These are phyloP conservation scores for Leucozona laternaria DNA, from an alignment of 2,888 invertebrate genomes.

Conservation along the genomic window DNA sequence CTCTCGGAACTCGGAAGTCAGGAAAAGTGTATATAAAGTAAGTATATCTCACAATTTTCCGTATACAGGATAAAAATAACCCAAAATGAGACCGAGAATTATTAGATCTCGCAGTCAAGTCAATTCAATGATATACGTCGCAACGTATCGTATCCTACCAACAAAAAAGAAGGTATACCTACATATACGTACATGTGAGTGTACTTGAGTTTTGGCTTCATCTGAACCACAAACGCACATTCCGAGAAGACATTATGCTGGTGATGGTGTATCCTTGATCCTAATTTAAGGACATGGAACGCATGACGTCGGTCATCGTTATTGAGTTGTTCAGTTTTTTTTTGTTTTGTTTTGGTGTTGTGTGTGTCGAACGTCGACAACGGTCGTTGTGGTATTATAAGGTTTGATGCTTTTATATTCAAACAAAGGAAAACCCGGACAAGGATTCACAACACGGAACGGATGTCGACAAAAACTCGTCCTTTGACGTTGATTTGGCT, in stretches of 20 bases:
- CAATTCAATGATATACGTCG: constrained; percentile 25
- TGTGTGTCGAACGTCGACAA: background rate
- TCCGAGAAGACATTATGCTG: constrained; percentile 13
- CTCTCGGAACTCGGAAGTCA: constrained; percentile 29
- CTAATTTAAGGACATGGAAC: constrained; percentile 34
- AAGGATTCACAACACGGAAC: constrained; percentile 12
- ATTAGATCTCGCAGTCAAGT: constrained; percentile 60
- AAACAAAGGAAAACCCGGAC: constrained; percentile 15
- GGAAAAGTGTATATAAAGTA: constrained; percentile 8
- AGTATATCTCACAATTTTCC: constrained; percentile 28
- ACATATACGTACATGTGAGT: too few relatives aligned
- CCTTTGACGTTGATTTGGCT: background rate
- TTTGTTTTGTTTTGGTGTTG: background rate
- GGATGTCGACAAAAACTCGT: background rate
- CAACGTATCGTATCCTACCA: background rate
- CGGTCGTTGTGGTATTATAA: background rate
- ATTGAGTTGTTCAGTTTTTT: constrained; percentile 23
- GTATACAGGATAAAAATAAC: constrained; percentile 12
- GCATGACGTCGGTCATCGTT: constrained; percentile 53
- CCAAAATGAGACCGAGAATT: constrained; percentile 64
- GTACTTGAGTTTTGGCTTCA: constrained; percentile 26
- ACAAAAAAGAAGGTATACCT: too few relatives aligned
- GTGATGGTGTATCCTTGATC: constrained; percentile 53
- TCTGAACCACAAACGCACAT: constrained; percentile 26
- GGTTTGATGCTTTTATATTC: constrained; percentile 15